A percentile compares a stretch with the other conserved stretches of the same genome.
phyloP scores from a whole-genome alignment of 2,797 vertebrate genomes.

The Pagetopsis macropterus region DNA sequence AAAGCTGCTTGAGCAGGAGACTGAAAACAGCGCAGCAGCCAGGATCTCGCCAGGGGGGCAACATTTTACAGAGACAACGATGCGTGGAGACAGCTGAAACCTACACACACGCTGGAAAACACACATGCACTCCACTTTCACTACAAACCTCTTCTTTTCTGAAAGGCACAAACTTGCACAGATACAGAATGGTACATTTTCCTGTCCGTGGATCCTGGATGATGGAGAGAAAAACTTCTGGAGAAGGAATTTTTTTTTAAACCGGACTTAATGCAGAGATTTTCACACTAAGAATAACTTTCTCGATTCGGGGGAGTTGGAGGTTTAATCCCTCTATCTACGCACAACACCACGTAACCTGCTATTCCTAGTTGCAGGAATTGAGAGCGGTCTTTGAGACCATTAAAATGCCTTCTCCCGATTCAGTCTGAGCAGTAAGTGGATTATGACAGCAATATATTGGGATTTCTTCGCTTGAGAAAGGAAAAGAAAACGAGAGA shows the following conservation, averaged over 20 bases:
- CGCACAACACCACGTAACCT: slow-evolving; percentile 60
- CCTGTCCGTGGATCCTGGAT: slow-evolving; percentile 49
- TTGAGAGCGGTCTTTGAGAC: slow-evolving; percentile 55
- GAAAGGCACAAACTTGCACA: slow-evolving; percentile 41
- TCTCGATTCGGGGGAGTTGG: slow-evolving; percentile 40
- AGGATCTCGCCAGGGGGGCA: slow-evolving; percentile 60
- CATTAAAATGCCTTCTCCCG: slow-evolving; percentile 53
- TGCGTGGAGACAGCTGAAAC: slow-evolving; percentile 67
- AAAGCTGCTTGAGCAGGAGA: slow-evolving; percentile 59
- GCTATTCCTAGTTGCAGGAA: slow-evolving; percentile 58
- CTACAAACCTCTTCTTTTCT: slow-evolving; percentile 11
- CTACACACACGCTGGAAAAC: slow-evolving; percentile 31
- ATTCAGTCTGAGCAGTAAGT: slow-evolving; percentile 71
- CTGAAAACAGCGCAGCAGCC: slow-evolving; percentile 43
- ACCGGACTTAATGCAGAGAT: slow-evolving; percentile 47
- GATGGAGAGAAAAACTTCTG: slow-evolving; percentile 64
- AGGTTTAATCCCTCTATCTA: slow-evolving; percentile 51
- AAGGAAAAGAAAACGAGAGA: slow-evolving; percentile 36
- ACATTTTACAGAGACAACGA: slow-evolving; percentile 63
- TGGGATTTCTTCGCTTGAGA: slow-evolving; percentile 69
- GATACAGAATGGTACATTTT: slow-evolving; percentile 32
- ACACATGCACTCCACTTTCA: slow-evolving; percentile 41
- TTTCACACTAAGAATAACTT: slow-evolving; percentile 58
- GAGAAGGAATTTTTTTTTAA: slow-evolving; percentile 50
- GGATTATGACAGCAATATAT: slow-evolving; percentile 77